These are phyloP conservation scores for Rhinogobius similis DNA, from an alignment of 2,113 vertebrate genomes.

Conservation along the genomic window DNA sequence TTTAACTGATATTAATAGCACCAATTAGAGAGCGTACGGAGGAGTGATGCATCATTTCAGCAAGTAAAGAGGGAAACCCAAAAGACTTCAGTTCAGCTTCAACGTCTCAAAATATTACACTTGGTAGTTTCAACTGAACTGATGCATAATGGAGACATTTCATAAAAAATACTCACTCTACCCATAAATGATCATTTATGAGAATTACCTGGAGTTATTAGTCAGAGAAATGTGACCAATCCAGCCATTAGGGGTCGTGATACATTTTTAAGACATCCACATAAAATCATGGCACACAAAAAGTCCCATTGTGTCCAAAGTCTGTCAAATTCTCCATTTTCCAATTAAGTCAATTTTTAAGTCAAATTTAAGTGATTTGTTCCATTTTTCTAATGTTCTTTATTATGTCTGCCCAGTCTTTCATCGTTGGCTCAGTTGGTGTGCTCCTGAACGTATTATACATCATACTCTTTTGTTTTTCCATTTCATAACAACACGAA, in stretches of 20 bases:
- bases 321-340: no score
- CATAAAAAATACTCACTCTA: not conserved
- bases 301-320: no score
- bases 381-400: no score
- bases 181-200: not conserved
- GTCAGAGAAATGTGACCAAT: not conserved
- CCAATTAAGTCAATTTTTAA: no score
- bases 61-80: conserved; percentile 54
- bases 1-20: conserved; percentile 82
- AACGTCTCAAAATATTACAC: conserved; percentile 10
- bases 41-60: conserved; percentile 73
- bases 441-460: no score
- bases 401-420: no score
- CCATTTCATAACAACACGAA: not conserved
- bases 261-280: no score
- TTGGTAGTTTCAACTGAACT: not conserved
- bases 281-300: no score
- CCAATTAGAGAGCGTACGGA: conserved; percentile 71
- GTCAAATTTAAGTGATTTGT: no score
- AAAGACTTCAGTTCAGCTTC: conserved; percentile 37
- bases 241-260: not conserved
- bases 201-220: not conserved
- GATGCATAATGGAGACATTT: not conserved
- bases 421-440: no score
- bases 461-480: no score